Evolutionary conservation across 2,113 vertebrate genomes (phyloP), one percentile per base, ranked within the genome.

Genomic region (Melanotaenia duboulayi): DNA sequence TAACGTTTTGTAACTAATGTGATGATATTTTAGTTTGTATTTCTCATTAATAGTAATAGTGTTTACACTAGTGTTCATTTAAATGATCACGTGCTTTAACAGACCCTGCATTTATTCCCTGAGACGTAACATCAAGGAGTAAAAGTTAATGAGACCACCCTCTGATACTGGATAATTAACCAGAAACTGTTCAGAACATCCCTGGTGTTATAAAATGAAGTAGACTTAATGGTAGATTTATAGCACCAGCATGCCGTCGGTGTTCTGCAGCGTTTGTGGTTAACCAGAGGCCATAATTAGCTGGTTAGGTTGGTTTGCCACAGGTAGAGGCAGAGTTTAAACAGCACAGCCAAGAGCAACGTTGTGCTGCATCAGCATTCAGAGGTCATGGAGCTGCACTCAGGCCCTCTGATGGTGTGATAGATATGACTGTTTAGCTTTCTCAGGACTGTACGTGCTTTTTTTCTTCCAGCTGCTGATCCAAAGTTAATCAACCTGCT

Each of bases 221-320:
- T 51, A 28, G 63, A 57, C 48, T 64, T 76, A 16, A 66, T 56
- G 61, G 37, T 71, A 20, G 58, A 50, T 65, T 65, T 70, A 54
- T 11, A 71, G 78, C 32, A 46, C 60, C 55, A 64, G 35, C 64
- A 23, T 59, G 20, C 48, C 1, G 8, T 40, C 68, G 62, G 48
- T 55, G 28, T 24, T 67, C 28, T 69, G 12, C 39, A 55, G 11
- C 16, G 35, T 75, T 68, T 72, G 70, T 69, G 80, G 87, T 83
- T 58, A 87, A 74, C 77, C 84, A 55, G 25, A 61, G 20, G 16
- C 58, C 35, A 10, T 74, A 76, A 85, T 83, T 51, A 66, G 28
- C 20, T 32, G 52, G 46, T 39, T 55, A 25, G 8, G 52, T 19
- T 28, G 54, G 72, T 77, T 84, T 86, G 76, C 58, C 81, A 64